Base-by-base conservation (phyloP, 64 coral and sea anemone species). In the Orbicella faveolata region DNA sequence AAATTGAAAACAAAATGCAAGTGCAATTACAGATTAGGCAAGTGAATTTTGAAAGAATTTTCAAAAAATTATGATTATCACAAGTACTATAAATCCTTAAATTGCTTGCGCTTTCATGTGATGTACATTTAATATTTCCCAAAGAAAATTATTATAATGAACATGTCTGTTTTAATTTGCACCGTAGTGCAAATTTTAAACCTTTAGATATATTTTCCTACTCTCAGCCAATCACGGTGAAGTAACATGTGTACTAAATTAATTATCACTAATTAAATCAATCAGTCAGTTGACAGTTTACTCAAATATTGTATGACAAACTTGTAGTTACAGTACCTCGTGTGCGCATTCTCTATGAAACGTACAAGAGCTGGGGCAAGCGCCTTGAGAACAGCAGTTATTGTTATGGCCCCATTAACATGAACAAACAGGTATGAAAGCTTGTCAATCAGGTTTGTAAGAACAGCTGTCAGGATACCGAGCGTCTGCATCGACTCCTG, bases 361-460 rank as follows among this genome's bases (percentile, higher is more conserved):
- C 36, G 92, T 1, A 52, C 78, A 33, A 97, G 92, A 23, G 95
- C 33, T 20, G 34, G 34, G 9, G 73, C 75, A 6, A 97, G 79
- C 1, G 79, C 61, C 80, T 91, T 51, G 15, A 90, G 64, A 63
- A 89, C 76, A 20, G 83, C 72, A 63, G 95, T 55, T 76, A 97
- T 97, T 12, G 83, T 35, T 7, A 21, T 3, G 18, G 91, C 34
- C 73, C 95, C 95, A 84, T 25, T 91, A 21, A 97, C 62, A 81
- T 97, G 95, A 34, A 78, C 80, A 94, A 90, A 97, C 39, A 97
- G 80, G 34, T 94, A 91, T 33, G 91, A 88, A 15, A 97, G 36
- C 63, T 89, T 89, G 67, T 97, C 92, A 68, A 94, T 84, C 52
- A 97, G 76, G 18, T 67, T 88, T 7, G 95, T 94, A 23, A 83